Evolutionary conservation across 2,797 vertebrate species (phyloP).

Genomic region (Morelia viridis): DNA sequence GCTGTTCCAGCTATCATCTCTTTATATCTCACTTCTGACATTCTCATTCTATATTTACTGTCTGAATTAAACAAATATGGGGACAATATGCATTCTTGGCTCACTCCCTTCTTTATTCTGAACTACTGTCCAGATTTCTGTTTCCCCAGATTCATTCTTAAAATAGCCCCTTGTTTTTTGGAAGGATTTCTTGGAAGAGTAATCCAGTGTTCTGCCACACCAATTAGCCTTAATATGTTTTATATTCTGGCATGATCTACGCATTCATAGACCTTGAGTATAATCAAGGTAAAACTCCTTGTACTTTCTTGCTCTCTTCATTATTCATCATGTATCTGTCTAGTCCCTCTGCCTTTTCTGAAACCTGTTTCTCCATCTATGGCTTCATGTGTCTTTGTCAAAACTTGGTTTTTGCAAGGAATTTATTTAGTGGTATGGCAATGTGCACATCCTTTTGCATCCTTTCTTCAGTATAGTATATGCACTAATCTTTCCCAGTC

Average conservation of each 20-base stretch:
- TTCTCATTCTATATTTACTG: background rate
- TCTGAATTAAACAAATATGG: background rate
- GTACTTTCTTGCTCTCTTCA: background rate
- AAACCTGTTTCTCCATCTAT: background rate
- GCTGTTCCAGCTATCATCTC: background rate
- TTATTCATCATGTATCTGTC: background rate
- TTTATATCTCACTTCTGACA: background rate
- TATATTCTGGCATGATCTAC: background rate
- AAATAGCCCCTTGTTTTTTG: background rate
- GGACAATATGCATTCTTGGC: background rate
- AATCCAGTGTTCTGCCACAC: background rate
- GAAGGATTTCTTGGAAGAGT: background rate
- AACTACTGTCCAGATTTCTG: background rate
- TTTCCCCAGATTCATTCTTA: background rate
- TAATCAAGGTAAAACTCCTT: background rate
- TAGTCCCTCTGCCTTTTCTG: background rate
- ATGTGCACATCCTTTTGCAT: background rate
- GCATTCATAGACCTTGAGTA: background rate
- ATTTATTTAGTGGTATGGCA: background rate
- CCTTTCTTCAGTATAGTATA: background rate
- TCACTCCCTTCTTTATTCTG: background rate
- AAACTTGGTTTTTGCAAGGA: background rate
- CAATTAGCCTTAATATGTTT: background rate
- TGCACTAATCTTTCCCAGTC: background rate
- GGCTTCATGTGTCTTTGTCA: background rate